Percentiles rank a stretch among this genome's conserved stretches.
These are phyloP conservation scores for Macropodus opercularis DNA, from an alignment of 2,797 vertebrate species.

Conservation along the genomic window DNA sequence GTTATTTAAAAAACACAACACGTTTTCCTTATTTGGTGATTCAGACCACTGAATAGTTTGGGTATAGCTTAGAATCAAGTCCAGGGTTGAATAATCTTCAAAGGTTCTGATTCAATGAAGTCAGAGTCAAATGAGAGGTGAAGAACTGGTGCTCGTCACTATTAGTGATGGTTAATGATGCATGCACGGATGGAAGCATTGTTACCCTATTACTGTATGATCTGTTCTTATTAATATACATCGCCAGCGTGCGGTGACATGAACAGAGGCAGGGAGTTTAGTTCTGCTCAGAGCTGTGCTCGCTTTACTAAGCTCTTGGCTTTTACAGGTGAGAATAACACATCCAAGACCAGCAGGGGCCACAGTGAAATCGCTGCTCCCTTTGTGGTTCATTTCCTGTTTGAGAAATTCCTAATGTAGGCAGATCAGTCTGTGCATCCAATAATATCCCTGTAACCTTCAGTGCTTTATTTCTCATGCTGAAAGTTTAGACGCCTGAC, in stretches of 20 bases:
- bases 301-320: conserved; percentile 33
- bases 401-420: not conserved
- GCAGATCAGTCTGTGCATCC: not conserved
- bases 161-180: conserved; percentile 8
- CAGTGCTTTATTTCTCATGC: conserved; percentile 1
- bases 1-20: conserved; percentile 35
- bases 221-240: not conserved
- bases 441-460: conserved; percentile 9
- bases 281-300: conserved; percentile 37
- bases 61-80: conserved; percentile 13
- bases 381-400: conserved; percentile 7
- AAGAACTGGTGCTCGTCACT: conserved; percentile 47
- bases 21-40: conserved; percentile 50
- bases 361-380: not conserved
- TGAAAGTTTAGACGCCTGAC: conserved; percentile 3
- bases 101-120: conserved; percentile 26
- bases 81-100: conserved; percentile 18
- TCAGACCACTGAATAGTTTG: conserved; percentile 1
- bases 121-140: conserved; percentile 33
- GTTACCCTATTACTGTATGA: too few relatives aligned
- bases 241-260: conserved; percentile 36
- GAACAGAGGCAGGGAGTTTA: conserved; percentile 31
- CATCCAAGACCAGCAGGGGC: not conserved
- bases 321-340: conserved; percentile 10
- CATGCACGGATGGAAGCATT: not conserved